Base-by-base conservation (phyloP, 2,888 invertebrate species). In the Clostera curtula region DNA sequence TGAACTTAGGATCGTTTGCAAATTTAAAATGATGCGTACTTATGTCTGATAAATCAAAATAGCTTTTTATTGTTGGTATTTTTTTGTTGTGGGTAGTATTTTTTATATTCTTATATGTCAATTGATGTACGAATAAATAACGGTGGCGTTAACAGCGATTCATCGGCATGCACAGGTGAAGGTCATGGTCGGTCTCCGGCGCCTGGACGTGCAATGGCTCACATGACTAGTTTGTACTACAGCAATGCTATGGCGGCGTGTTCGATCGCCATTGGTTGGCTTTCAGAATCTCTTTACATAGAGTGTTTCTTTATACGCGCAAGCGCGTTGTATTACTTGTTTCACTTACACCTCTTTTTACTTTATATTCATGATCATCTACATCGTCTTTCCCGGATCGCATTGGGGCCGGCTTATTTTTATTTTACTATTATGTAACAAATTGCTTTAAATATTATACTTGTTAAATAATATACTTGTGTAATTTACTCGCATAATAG, bases 171-270 rank as follows among this genome's bases (percentile, higher is more conserved):
- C 47, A 45, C 58, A 58, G 56, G 61, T 65, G 75, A 77, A 77
- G 79, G 77, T 75, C 75, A 76, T 49, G 75, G 71, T 52, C 70
- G 59, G 34, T 42, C 15, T 25, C 25, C 22, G 24, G 63, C 70
- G 71, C 60, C 58, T 55, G 61, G 49, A 47, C 53, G 55, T 47
- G 46, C 47, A 36, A 36, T 54, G 48, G 50, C 64, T 74, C 70
- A 72, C 71, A 72, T 70, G 71, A 75, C 68, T 68, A 40, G 63
- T 56, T 54, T 54, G 61, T 51, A 41, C 40, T 36, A 47, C 45
- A 39, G 44, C 49, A 47, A 31, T 26, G 26, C 36, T 27, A 34
- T 27, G 24, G 28, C 31, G 36, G 53, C 71, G 73, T 71, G 69
- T 56, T 48, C 59, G 48, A 45, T 41, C 51, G 62, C 57, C 40